Percentiles rank a stretch among this genome's conserved stretches.
Evolutionary conservation across 2,113 vertebrate genomes (phyloP).

Genomic region (Sardina pilchardus): DNA sequence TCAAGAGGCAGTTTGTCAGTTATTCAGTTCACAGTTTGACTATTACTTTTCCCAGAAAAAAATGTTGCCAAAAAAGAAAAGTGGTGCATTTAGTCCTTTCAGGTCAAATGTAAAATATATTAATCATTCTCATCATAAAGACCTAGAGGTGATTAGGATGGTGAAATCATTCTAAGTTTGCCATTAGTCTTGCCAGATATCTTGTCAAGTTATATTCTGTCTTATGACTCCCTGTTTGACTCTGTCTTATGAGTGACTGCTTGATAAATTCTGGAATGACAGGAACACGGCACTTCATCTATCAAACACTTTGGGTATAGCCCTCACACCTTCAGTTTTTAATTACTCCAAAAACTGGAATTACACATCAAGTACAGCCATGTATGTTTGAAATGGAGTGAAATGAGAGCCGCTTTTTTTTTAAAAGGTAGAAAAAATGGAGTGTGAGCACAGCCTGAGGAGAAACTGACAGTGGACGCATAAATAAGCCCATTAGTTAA

Average conservation of each 20-base stretch:
- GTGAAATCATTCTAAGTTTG: not conserved
- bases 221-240: not conserved
- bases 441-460: slow-evolving; percentile 38
- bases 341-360: not conserved
- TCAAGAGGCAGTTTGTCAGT: slow-evolving; percentile 26
- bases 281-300: not conserved
- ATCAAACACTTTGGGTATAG: slow-evolving; percentile 13
- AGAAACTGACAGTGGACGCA: slow-evolving; percentile 42
- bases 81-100: not conserved
- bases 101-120: not conserved
- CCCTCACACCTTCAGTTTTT: not conserved
- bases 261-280: not conserved
- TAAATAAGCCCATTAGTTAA: slow-evolving; percentile 57
- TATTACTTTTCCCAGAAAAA: not conserved
- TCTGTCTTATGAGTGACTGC: too few species aligned
- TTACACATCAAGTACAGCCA: not conserved
- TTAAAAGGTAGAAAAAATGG: not conserved
- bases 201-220: not conserved
- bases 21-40: not conserved
- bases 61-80: not conserved
- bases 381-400: slow-evolving; percentile 12
- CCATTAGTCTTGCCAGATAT: not conserved
- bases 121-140: not conserved
- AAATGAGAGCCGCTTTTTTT: not conserved
- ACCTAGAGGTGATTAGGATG: not conserved